Conservation (phyloP, 1,140 invertebrate genomes). For the Sesamia nonagrioides region DNA sequence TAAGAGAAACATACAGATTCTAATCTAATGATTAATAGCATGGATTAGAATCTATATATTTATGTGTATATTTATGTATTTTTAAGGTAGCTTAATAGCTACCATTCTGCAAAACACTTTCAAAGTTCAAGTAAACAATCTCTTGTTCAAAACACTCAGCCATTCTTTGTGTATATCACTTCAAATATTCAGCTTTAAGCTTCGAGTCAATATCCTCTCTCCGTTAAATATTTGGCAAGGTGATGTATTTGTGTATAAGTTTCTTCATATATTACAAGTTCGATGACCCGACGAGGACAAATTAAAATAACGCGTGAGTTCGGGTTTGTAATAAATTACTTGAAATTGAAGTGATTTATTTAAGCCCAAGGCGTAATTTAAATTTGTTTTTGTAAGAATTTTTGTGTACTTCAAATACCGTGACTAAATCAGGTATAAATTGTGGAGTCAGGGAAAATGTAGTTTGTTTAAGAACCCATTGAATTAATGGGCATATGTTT, state of each 20-base stretch:
- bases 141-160: background rate
- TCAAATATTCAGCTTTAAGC: conserved; percentile 32
- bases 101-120: background rate
- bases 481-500: too few relatives aligned
- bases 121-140: background rate
- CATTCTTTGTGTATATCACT: background rate
- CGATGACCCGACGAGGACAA: conserved; percentile 27
- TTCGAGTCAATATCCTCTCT: conserved; percentile 42
- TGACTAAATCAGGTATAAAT: too few relatives aligned
- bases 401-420: background rate
- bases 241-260: conserved; percentile 8
- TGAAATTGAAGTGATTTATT: conserved; percentile 36
- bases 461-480: too few relatives aligned
- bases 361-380: conserved; percentile 9
- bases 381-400: background rate
- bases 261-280: conserved; percentile 14
- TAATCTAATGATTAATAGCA: too few relatives aligned
- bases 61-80: too few relatives aligned
- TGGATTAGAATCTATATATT: too few relatives aligned
- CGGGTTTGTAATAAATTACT: background rate
- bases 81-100: too few relatives aligned
- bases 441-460: too few relatives aligned
- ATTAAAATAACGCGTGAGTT: background rate
- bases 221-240: conserved; percentile 1
- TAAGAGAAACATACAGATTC: too few relatives aligned